Conservation (phyloP, 2,888 invertebrate species). For the Phanerotoma sp. region DNA sequence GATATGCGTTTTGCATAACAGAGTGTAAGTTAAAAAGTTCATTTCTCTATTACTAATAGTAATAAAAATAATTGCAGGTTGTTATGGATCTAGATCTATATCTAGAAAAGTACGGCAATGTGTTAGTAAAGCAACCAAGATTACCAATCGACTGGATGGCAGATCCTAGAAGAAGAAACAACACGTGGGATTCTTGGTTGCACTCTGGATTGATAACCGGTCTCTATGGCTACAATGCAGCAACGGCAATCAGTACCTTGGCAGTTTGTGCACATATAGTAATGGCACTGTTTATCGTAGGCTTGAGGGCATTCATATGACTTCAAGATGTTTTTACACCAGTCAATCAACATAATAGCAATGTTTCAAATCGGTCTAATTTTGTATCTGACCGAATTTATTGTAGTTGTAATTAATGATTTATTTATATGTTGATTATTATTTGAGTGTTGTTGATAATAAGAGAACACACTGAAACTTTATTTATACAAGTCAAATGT, state of each 20-base stretch:
- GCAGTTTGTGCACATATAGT: conserved; percentile 42
- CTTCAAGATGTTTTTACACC: conserved; percentile 31
- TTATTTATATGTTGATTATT: no score
- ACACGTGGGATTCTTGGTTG: conserved; percentile 73
- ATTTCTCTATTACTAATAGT: not conserved
- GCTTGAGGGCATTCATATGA: conserved; percentile 41
- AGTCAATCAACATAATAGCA: not conserved
- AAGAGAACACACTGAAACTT: no score
- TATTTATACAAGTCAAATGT: no score
- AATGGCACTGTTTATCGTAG: conserved; percentile 37
- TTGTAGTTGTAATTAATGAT: no score
- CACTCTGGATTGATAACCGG: conserved; percentile 33
- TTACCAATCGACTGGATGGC: conserved; percentile 57
- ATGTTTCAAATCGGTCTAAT: not conserved
- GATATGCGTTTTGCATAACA: no score
- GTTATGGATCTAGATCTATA: conserved; percentile 42
- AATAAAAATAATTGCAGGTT: conserved; percentile 35
- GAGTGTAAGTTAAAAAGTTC: not conserved
- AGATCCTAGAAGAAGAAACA: conserved; percentile 71
- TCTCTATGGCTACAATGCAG: conserved; percentile 32
- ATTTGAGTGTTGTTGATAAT: no score
- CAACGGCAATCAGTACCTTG: conserved; percentile 37
- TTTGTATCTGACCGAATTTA: no score
- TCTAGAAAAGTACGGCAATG: conserved; percentile 43
- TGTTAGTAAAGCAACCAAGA: conserved; percentile 39